These are phyloP conservation scores for Eulimnadia texana DNA, from an alignment of 1,140 invertebrate species.

Conservation along the genomic window DNA sequence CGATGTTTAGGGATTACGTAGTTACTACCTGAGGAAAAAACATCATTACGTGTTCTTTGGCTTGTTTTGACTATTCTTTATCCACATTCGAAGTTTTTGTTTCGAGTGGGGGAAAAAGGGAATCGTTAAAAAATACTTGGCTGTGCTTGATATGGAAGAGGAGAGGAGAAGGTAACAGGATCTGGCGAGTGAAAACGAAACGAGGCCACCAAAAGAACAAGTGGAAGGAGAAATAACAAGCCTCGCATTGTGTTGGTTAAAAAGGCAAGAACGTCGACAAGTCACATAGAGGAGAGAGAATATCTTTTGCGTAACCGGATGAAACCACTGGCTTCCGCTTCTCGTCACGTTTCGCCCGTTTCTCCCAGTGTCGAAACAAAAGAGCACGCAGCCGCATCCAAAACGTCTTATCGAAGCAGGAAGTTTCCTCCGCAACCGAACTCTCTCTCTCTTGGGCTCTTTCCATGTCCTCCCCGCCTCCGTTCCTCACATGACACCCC, in stretches of 20 bases:
- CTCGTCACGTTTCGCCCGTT: background rate
- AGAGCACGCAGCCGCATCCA: background rate
- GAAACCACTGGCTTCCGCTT: background rate
- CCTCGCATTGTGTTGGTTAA: background rate
- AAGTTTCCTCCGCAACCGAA: background rate
- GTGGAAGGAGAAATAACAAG: background rate
- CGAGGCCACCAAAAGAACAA: background rate
- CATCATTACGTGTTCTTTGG: too few relatives aligned
- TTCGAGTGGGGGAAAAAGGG: background rate
- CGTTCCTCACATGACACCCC: too few relatives aligned
- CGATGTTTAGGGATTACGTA: too few relatives aligned
- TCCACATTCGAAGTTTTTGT: background rate
- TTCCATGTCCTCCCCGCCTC: too few relatives aligned
- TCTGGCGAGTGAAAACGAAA: background rate
- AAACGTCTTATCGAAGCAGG: background rate
- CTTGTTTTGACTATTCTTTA: too few relatives aligned
- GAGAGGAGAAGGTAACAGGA: background rate
- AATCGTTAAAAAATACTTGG: background rate
- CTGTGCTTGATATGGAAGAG: background rate
- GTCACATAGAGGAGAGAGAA: too few relatives aligned
- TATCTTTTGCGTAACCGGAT: background rate
- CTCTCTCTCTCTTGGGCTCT: too few relatives aligned
- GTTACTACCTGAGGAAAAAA: too few relatives aligned
- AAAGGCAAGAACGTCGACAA: background rate
- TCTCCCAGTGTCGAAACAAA: background rate